Evolutionary conservation across 64 coral and sea anemone species (phyloP), one percentile per base, ranked within the genome.

Genomic region (Montipora sp.): DNA sequence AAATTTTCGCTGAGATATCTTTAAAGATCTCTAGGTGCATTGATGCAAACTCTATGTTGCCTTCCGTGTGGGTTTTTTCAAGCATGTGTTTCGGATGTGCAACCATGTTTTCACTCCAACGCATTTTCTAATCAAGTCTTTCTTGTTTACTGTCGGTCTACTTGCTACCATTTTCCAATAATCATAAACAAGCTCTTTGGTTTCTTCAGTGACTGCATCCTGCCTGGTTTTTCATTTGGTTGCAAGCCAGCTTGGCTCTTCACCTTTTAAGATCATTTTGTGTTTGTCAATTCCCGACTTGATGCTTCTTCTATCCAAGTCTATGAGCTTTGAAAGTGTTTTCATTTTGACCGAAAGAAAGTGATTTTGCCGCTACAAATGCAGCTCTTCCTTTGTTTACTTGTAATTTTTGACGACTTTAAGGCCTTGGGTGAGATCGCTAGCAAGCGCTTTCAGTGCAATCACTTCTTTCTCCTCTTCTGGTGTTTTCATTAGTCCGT

Each of bases 11-110:
- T 57, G 53, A 8, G 53, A 57, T 57, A 57, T 57, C 53, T 57
- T 57, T 57, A 27, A 27, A 27, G 27, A 57, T 57, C 53, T 57
- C 53, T 57, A 3, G 53, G 53, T 57, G 53, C 53, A 57, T 57
- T 57, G 11, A 57, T 3, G 53, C 6, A 57, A 57, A 57, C 6
- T 57, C 53, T 57, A 57, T 0, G 53, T 36, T 2, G 36, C 36
- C 90, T 23, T 92, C 90, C 13, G 80, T 92, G 19, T 92, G 90
- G 4, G 90, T 77, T 51, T 93, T 93, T 87, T 93, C 91, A 1
- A 93, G 75, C 15, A 84, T 82, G 43, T 87, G 90, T 15, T 92
- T 92, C 8, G 79, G 70, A 75, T 92, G 90, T 44, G 85, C 47
- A 5, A 63, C 23, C 85, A 66, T 23, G 58, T 5, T 53, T 85